Evolutionary conservation across 2,113 vertebrate genomes (phyloP), one percentile per base, ranked within the genome.

Genomic region (Paralichthys olivaceus): DNA sequence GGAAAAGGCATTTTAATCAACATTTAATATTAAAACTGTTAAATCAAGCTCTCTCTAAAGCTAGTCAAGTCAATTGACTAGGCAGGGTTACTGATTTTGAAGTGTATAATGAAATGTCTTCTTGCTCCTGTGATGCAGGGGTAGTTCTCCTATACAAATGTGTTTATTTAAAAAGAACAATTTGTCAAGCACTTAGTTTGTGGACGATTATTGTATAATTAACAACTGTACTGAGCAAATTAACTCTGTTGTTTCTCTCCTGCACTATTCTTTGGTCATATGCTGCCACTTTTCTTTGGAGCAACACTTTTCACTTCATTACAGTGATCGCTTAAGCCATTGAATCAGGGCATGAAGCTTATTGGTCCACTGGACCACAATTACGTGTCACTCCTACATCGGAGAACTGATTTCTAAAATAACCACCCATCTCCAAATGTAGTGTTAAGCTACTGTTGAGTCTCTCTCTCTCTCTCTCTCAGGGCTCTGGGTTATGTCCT

Each of bases 381-480:
- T 77, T 73, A 45, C 68, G 43, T 63, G 29, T 72, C 67, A 58
- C 45, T 79, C 47, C 28, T 47, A 69, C 53, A 49, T 51, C 54
- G 43, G 26, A 70, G 5, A 79, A 75, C 9, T 23, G 15, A 72
- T 65, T 69, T 69, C 25, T 61, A 60, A 72, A 82, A 78, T 49
- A 51, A 37, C 53, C 37, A 68, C 61, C 60, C 11, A 9, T 69
- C 15, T 77, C 45, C 26, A 76, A n/a, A 26, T 1, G 68, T 75
- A 69, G 61, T 56, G 60, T 51, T 56, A 63, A 84, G 64, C 76
- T 82, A 68, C 72, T 85, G 64, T 37, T 43, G 47, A 63, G 67
- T 71, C 49, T 80, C 54, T 53, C 51, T 80, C 75, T 75, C 80
- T 89, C 84, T 49, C 47, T 83, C 78, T 74, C 82, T 89, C 89